Evolutionary conservation across 64 coral and sea anemone genomes (phyloP).

Genomic region (Stichodactyla mertensii): DNA sequence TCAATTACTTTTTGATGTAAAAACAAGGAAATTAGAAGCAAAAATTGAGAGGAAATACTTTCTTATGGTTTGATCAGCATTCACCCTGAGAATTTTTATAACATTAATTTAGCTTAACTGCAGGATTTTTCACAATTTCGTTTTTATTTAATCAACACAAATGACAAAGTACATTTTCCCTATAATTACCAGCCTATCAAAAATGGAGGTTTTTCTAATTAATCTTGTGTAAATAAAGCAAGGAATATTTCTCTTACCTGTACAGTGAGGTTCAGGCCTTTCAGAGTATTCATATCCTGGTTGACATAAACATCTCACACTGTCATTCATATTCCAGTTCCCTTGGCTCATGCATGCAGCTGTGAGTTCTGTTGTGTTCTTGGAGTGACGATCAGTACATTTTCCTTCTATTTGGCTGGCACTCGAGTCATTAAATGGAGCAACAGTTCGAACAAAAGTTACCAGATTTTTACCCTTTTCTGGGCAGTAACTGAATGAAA

Average conservation of each 20-base stretch:
- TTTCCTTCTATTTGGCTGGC: background rate
- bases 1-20: no score
- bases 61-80: no score
- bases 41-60: no score
- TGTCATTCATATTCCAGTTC: constrained; percentile 35
- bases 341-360: constrained; percentile 37
- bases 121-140: no score
- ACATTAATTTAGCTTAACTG: no score
- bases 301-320: constrained; percentile 14
- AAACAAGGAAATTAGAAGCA: no score
- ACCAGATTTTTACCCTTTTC: constrained; percentile 23
- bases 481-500: constrained; percentile 31
- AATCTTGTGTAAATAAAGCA: background rate
- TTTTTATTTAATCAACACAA: no score
- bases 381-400: constrained; percentile 14
- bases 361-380: background rate
- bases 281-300: constrained; percentile 19
- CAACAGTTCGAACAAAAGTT: constrained; percentile 17
- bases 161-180: no score
- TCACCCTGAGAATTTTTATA: no score
- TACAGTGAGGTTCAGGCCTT: background rate
- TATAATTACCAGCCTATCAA: background rate
- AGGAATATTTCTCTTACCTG: background rate
- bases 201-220: background rate
- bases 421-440: constrained; percentile 16